A percentile compares a stretch with the other conserved stretches of the same genome.
Conservation (phyloP, 2,797 vertebrate genomes). For the Remorina albescens region DNA sequence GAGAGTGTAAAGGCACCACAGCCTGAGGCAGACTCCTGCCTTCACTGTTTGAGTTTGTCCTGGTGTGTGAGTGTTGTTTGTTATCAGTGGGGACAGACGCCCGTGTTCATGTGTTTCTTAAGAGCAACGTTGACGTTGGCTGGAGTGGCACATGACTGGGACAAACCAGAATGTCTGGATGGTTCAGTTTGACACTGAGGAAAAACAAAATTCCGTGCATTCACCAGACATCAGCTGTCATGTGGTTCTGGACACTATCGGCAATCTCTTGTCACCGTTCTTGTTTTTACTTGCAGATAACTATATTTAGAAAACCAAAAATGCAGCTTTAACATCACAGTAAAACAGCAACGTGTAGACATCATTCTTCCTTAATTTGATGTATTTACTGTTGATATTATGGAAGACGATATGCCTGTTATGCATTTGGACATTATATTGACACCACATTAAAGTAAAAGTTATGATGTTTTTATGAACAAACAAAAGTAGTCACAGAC, state of each 20-base stretch:
- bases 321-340: background rate
- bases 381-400: conserved; percentile 11
- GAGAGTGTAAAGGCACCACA: background rate
- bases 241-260: conserved; percentile 8
- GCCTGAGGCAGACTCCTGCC: conserved; percentile 33
- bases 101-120: conserved; percentile 8
- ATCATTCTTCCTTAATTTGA: background rate
- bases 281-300: conserved; percentile 24
- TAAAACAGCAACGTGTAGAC: background rate
- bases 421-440: background rate
- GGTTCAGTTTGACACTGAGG: background rate
- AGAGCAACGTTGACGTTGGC: conserved; percentile 37
- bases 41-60: conserved; percentile 30
- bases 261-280: conserved; percentile 17
- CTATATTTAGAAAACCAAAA: conserved; percentile 6
- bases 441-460: conserved; percentile 12
- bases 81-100: conserved; percentile 40
- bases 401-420: background rate
- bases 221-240: conserved; percentile 35
- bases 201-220: conserved; percentile 56
- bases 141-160: conserved; percentile 10
- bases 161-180: conserved; percentile 42
- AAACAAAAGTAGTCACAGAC: conserved; percentile 1
- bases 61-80: conserved; percentile 35
- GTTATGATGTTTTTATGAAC: conserved; percentile 22